Evolutionary conservation across 1,140 invertebrate species (phyloP), one percentile per base, ranked within the genome.

Genomic region (Thalassaphorura encarpata): DNA sequence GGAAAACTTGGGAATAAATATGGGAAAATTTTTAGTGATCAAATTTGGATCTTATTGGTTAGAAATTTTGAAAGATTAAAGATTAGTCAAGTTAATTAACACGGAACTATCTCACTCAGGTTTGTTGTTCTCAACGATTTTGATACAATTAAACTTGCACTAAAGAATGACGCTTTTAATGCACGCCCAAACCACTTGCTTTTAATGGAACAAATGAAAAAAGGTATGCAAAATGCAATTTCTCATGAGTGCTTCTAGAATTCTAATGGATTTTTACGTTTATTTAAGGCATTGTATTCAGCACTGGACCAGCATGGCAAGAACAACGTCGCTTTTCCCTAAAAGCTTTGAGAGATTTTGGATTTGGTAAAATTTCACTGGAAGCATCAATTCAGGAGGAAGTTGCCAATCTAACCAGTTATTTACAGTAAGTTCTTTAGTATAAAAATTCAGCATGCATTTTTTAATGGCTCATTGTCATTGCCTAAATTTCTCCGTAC

Each of bases 81-180:
- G 47, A 49, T 13, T 13, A 6, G 13, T n/a, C 26, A 26, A 26
- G 13, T n/a, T 23, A n/a, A 49, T 23, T 49, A 36, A 8, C 5
- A 19, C 42, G n/a, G n/a, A 29, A 13, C n/a, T 54, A 36, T 4
- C 23, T 8, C 15, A 36, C 19, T 33, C 23, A 61, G 59, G 21
- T 43, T 62, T n/a, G 52, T 62, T 2, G 56, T 62, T 1, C 39
- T 62, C 13, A 62, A 58, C 47, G 56, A 58, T 42, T 31, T 51
- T 11, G 31, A 62, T 3, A 47, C 43, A 8, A 58, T 62, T 8
- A 39, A 52, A 21, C 46, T 36, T n/a, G 60, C 56, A 5, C 50
- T 48, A 21, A 62, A 62, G 24, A 19, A 52, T n/a, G 54, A 58
- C 29, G 27, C 27, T 15, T 62, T 62, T 46, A 41, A 43, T 41